Evolutionary conservation across 2,797 vertebrate species (phyloP).

Genomic region (Denticeps clupeoides): DNA sequence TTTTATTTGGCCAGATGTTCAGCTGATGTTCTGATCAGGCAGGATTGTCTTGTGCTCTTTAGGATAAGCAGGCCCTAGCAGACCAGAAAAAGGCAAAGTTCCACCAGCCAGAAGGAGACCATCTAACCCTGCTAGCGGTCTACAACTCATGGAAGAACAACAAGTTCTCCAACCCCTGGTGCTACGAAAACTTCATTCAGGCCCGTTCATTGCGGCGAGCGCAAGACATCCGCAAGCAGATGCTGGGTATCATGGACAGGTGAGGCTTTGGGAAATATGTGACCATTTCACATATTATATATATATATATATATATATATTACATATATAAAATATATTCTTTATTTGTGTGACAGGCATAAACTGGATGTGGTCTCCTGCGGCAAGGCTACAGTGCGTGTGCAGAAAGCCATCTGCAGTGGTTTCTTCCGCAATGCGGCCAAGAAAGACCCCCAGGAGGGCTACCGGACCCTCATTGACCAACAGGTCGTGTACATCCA

Average conservation of each 20-base stretch:
- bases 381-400: constrained; percentile 89
- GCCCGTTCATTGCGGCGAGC: constrained; percentile 85
- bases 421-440: constrained; percentile 96
- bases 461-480: constrained; percentile 92
- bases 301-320: too few species aligned
- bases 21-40: neutral
- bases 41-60: too few species aligned
- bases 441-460: constrained; percentile 96
- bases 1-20: neutral
- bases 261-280: constrained; percentile 30
- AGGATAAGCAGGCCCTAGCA: constrained; percentile 96
- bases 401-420: constrained; percentile 97
- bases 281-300: too few species aligned
- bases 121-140: constrained; percentile 89
- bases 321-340: too few species aligned
- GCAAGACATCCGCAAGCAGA: constrained; percentile 97
- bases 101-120: constrained; percentile 94
- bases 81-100: constrained; percentile 99
- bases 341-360: constrained; percentile 56
- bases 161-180: constrained; percentile 98
- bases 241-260: constrained; percentile 99
- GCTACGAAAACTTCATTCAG: constrained; percentile 97
- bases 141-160: constrained; percentile 99
- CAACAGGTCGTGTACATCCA: constrained; percentile 98
- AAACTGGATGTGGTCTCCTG: constrained; percentile 97